Percentiles rank a stretch among this genome's conserved stretches.
phyloP scores from a whole-genome alignment of 2,113 vertebrate genomes.

The Cisticola juncidis region DNA sequence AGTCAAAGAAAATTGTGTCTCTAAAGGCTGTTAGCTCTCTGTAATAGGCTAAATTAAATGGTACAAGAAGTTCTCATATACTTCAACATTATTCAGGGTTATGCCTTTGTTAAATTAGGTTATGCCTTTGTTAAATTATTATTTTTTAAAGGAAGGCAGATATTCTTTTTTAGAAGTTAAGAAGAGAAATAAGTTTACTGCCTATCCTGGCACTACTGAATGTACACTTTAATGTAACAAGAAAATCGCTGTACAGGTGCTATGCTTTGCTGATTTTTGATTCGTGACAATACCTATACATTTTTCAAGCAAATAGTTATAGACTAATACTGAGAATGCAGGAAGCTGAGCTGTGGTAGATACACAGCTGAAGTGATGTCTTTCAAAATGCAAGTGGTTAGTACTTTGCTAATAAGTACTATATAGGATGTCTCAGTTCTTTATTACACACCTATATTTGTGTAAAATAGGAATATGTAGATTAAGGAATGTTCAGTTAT shows the following conservation, averaged over 20 bases:
- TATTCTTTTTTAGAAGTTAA: background rate
- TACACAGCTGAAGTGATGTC: background rate
- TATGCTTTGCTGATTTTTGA: background rate
- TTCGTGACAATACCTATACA: background rate
- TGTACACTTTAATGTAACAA: background rate
- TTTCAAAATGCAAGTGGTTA: background rate
- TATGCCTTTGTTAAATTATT: too few relatives aligned
- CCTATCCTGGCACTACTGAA: background rate
- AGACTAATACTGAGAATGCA: background rate
- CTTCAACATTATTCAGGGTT: background rate
- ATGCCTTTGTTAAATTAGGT: too few relatives aligned
- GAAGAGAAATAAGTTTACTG: background rate
- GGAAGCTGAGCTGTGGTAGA: background rate
- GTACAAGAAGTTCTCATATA: background rate
- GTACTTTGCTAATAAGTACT: background rate
- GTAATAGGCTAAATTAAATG: background rate
- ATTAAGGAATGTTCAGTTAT: background rate
- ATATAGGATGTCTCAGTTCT: background rate
- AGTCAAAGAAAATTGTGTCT: background rate
- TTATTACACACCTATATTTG: background rate
- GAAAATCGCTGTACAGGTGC: background rate
- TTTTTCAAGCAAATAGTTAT: background rate
- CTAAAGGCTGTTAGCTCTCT: background rate
- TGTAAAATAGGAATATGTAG: background rate
- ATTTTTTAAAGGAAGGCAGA: background rate